Evolutionary conservation across 2,888 invertebrate genomes (phyloP).

Genomic region (Crossocerus cetratus): DNA sequence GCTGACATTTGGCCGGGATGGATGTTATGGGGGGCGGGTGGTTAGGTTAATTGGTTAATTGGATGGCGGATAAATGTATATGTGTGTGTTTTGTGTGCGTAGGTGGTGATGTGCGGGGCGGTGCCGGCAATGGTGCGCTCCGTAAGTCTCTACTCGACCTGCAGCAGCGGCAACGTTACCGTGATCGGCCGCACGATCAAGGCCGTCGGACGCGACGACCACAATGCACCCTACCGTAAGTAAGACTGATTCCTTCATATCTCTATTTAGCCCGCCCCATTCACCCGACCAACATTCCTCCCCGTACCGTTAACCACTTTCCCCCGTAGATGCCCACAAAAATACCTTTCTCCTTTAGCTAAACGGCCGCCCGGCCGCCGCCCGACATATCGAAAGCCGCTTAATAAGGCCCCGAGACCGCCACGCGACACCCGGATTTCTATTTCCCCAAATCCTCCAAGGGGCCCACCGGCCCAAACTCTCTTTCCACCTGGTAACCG

Average conservation of each 20-base stretch:
- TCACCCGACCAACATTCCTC: neutral
- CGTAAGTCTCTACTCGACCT: conserved; percentile 84
- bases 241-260: conserved; percentile 58
- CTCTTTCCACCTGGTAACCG: too few relatives aligned
- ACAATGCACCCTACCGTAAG: conserved; percentile 81
- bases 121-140: conserved; percentile 85
- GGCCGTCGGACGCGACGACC: conserved; percentile 79
- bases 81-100: conserved; percentile 54
- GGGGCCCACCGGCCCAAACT: too few relatives aligned
- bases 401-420: neutral
- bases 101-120: conserved; percentile 87
- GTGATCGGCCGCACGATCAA: conserved; percentile 83
- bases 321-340: too few relatives aligned
- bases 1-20: neutral
- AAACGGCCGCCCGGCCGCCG: too few relatives aligned
- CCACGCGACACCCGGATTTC: conserved; percentile 17
- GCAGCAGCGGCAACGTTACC: conserved; percentile 83
- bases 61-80: conserved; percentile 3
- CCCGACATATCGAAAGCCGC: too few relatives aligned
- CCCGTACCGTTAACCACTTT: too few relatives aligned
- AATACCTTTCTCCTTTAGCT: too few relatives aligned
- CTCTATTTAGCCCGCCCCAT: neutral
- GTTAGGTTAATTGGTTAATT: neutral
- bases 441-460: neutral
- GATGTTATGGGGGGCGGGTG: neutral